Evolutionary conservation across 2,888 invertebrate genomes (phyloP), one percentile per base, ranked within the genome.

Genomic region (Caenorhabditis sp.): DNA sequence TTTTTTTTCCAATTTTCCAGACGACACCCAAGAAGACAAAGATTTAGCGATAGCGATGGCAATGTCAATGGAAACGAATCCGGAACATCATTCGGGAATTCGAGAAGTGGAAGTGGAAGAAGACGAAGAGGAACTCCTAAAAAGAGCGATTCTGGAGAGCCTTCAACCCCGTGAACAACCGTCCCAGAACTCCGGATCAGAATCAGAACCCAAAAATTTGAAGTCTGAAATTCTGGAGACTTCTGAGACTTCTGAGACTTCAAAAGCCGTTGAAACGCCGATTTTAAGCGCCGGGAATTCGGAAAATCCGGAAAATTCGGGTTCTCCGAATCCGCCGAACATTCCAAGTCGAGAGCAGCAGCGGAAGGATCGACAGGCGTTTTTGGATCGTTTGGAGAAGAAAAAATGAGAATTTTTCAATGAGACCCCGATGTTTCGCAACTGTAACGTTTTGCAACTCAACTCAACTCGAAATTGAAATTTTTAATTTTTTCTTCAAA

Each of bases 41-140:
- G 77, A 82, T 37, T 32, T 82, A 35, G 81, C 81, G n/a, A 77
- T 82, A 5, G 81, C 81, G 6, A 71, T 82, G 70, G 81, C 81
- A 5, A 68, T 71, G 70, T 82, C 81, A 6, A 77, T 82, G 81
- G 77, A 82, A 20, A 32, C 62, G 18, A 51, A 35, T 40, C 13
- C 40, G 13, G 40, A 13, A 40, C 13, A 15, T 9, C 28, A 35
- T 40, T 8, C 40, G 13, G 40, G 13, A 40, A 15, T 11, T 9
- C 28, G 20, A 56, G 5, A 20, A 47, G 2, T 4, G 35, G 5
- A 20, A 47, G 2, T 4, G n/a, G 20, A 65, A 80, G 0, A 32
- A 32, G 60, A 65, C 6, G 61, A 35, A 9, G 18, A 60, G 40
- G n/a, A n/a, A n/a, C n/a, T n/a, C n/a, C 40, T 76, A 28, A 32